Base-by-base conservation (phyloP, 1,140 invertebrate species). In the Heliconius melpomene region DNA sequence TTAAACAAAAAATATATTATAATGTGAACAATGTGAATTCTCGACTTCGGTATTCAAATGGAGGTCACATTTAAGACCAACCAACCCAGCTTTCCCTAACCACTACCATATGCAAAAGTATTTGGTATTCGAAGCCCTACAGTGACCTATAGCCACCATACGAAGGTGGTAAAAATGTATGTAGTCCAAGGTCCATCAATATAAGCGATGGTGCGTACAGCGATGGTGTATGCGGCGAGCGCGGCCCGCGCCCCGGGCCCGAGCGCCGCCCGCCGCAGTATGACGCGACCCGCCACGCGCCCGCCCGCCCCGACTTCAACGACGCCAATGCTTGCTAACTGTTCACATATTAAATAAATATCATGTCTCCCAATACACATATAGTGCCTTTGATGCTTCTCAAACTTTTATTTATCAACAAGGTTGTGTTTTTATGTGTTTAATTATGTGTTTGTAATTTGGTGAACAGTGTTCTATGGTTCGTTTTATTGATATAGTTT, bases 171-270 rank as follows among this genome's bases (percentile, higher is more conserved):
- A 85, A 88, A 85, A 89, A 88, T 88, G 86, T 86, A 91, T 91
- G 85, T 92, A 89, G 91, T 82, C 86, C 92, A 92, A 93, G 92
- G 92, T 89, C 89, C 79, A 84, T 87, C 81, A 83, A 85, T 88
- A 83, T 79, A 82, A 83, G 82, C 82, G 79, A 87, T 86, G 87
- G 86, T 87, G 85, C 83, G 85, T 87, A 84, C 83, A 83, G 79
- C 85, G 83, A 87, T 87, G 88, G 87, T 86, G 85, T 84, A 88
- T 86, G 88, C 88, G 89, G 82, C 85, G 88, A 81, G 70, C 80
- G 76, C 79, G 81, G 78, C 73, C 78, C 81, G 83, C 81, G 84
- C 82, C 82, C 77, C 79, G 79, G 74, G 81, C 84, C 78, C 73
- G 81, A 77, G 50, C 80, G 76, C 81, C 82, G 75, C 72, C 82